Base-by-base conservation (phyloP, 2,113 vertebrate genomes). In the Psittacara wagleri region DNA sequence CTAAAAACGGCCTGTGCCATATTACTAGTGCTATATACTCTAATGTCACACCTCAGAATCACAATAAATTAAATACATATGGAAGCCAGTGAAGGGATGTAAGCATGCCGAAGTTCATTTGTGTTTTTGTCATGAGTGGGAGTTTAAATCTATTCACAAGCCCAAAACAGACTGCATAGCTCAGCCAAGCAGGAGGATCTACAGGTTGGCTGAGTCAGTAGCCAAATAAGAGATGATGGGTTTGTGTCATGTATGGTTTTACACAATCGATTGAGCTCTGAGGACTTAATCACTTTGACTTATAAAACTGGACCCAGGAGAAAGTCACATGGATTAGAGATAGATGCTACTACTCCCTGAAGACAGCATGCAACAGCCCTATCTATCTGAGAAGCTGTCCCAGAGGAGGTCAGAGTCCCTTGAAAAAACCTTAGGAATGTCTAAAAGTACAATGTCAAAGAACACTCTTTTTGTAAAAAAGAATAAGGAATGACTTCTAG, bases 211-310 rank as follows among this genome's bases (percentile, higher is more conserved):
- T 72, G 57, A 79, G 19, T 77, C 69, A 29, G 61, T 63, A 83
- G 19, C 23, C 64, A 86, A 74, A 77, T 73, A 88, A 87, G 24
- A 15, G 27, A 8, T 43, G 33, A 35, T 74, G 23, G 13, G 7
- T 70, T 88, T 86, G 17, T 68, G 54, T 59, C 16, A 4, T 48
- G 39, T 55, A 33, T 57, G 31, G 43, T 94, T 86, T 88, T 86
- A 43, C 13, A 78, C 8, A 23, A 83, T 92, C 0, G 1, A 11
- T 23, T 92, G 52, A 74, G 13, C 73, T 90, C 54, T 31, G 43
- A 90, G 39, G 46, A 68, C 37, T 67, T 95, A 73, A 96, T 88
- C 64, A 68, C 72, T 93, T 88, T 78, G 92, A 43, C 46, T 88
- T 72, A 81, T 44, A 92, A 92, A 92, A 90, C 46, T 70, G 20